Evolutionary conservation across 1,140 invertebrate genomes (phyloP).

Genomic region (Dinothrombium tinctorium): DNA sequence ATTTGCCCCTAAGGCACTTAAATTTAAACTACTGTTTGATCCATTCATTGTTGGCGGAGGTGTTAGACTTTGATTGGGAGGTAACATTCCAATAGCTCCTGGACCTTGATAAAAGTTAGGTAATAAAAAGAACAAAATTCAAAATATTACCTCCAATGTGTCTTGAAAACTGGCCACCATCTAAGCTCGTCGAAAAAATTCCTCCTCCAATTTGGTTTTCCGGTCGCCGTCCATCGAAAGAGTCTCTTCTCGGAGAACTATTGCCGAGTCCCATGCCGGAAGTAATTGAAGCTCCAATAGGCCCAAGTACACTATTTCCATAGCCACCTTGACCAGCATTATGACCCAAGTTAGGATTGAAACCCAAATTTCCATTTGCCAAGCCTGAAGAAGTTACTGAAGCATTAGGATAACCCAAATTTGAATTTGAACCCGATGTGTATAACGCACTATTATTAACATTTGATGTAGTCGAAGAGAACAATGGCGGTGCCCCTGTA

Average conservation of each 20-base stretch:
- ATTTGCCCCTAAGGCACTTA: conserved; percentile 15
- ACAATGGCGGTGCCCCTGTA: not conserved
- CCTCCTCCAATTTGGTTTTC: conserved; percentile 26
- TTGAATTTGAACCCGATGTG: conserved; percentile 12
- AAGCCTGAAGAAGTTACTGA: conserved; percentile 15
- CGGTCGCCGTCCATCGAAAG: conserved; percentile 31
- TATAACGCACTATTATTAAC: conserved; percentile 16
- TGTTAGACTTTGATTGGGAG: conserved; percentile 33
- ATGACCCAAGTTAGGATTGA: conserved; percentile 6
- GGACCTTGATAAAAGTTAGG: conserved; percentile 31
- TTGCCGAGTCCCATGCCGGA: conserved; percentile 20
- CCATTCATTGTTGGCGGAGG: conserved; percentile 37
- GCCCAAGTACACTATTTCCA: conserved; percentile 10
- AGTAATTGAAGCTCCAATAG: conserved; percentile 25
- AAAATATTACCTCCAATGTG: conserved; percentile 46
- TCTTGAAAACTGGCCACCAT: conserved; percentile 33
- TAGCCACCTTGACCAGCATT: not conserved
- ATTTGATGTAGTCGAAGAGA: conserved; percentile 7
- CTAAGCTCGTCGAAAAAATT: conserved; percentile 13
- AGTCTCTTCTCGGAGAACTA: conserved; percentile 42
- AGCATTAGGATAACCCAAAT: conserved; percentile 2
- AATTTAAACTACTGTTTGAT: conserved; percentile 21
- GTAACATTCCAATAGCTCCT: conserved; percentile 28
- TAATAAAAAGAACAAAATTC: conserved; percentile 36
- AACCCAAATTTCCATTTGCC: conserved; percentile 15